Conservation (phyloP, 2,888 invertebrate genomes). For the Parochlus steinenii region DNA sequence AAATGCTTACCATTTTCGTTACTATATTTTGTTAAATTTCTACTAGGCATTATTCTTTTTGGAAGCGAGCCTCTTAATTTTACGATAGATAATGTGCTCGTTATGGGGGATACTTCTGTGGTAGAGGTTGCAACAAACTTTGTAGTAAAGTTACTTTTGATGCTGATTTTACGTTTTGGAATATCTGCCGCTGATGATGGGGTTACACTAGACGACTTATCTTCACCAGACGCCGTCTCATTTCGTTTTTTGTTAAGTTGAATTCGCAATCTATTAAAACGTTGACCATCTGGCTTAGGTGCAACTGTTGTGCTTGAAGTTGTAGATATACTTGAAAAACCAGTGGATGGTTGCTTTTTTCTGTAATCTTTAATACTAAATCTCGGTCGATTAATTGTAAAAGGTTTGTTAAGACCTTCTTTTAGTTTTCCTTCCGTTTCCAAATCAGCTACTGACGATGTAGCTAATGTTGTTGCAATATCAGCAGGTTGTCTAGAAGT, state of each 20-base stretch:
- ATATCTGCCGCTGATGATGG: slow-evolving; percentile 20
- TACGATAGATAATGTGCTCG: too few relatives aligned
- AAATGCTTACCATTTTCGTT: too few relatives aligned
- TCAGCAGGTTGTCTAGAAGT: slow-evolving; percentile 1
- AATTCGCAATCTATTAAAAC: slow-evolving; percentile 14
- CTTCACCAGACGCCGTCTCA: slow-evolving; percentile 7
- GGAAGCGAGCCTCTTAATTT: too few relatives aligned
- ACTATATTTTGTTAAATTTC: too few relatives aligned
- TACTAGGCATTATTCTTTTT: too few relatives aligned
- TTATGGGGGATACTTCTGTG: too few relatives aligned
- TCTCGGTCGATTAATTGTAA: slow-evolving; percentile 40
- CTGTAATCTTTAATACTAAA: slow-evolving; percentile 66
- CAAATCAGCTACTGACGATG: neutral
- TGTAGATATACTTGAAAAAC: slow-evolving; percentile 16
- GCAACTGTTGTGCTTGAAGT: slow-evolving; percentile 10
- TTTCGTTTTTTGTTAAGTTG: slow-evolving; percentile 4
- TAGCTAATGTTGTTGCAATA: neutral
- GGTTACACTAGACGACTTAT: slow-evolving; percentile 16
- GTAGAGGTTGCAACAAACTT: too few relatives aligned
- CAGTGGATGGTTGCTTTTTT: slow-evolving; percentile 37
- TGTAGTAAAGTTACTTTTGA: too few relatives aligned
- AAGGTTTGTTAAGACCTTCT: neutral
- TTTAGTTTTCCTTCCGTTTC: neutral
- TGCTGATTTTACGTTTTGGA: too few relatives aligned
- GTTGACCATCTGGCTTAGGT: slow-evolving; percentile 8